These are phyloP conservation scores for Meliscaeva auricollis DNA, from an alignment of 2,888 invertebrate species.

Conservation along the genomic window DNA sequence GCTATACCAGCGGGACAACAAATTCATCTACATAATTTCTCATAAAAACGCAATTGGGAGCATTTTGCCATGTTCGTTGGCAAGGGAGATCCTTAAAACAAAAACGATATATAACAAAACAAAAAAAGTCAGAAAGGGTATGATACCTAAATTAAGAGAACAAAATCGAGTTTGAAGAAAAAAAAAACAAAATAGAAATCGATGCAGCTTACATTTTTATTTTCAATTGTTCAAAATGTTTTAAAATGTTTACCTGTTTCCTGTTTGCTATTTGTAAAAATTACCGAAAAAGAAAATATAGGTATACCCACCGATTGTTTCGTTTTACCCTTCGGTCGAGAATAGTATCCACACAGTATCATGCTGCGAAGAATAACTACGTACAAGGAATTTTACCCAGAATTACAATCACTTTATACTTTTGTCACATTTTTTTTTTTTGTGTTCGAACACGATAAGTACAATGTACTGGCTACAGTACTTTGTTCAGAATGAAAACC, in stretches of 20 bases:
- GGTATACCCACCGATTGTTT: neutral
- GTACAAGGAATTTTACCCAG: neutral
- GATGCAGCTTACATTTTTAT: neutral
- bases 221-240: neutral
- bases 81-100: no score
- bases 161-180: neutral
- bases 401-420: neutral
- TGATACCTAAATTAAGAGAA: no score
- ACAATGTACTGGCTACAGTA: neutral
- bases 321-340: no score
- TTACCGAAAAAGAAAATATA: neutral
- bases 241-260: conserved; percentile 5
- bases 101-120: no score
- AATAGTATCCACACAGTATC: no score
- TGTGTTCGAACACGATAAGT: neutral
- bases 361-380: neutral
- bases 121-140: no score
- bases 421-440: neutral
- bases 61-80: no score
- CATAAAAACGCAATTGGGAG: no score
- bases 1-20: no score
- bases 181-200: neutral
- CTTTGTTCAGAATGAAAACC: neutral
- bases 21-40: no score
- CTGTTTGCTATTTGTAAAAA: neutral